A percentile compares a stretch with the other conserved stretches of the same genome.
Evolutionary conservation across 2,113 vertebrate genomes (phyloP).

Genomic region (Callionymus lyra): DNA sequence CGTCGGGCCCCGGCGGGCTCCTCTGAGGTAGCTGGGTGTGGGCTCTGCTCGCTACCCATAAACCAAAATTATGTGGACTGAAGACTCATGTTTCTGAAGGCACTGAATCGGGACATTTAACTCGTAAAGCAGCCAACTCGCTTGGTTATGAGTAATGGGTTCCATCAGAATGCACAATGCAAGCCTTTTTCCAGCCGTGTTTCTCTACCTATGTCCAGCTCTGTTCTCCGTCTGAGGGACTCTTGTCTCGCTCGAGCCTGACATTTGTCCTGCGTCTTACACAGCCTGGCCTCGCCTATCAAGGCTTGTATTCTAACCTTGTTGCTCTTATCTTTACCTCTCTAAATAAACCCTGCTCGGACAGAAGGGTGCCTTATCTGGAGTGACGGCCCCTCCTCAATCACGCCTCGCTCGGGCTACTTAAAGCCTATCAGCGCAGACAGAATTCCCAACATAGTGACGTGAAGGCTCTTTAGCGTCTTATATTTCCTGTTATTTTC

Average conservation of each 20-base stretch:
- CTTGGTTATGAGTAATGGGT: slow-evolving; percentile 48
- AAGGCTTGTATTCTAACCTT: slow-evolving; percentile 22
- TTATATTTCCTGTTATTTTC: no score
- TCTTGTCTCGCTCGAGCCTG: slow-evolving; percentile 10
- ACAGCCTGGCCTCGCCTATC: slow-evolving; percentile 15
- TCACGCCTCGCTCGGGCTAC: slow-evolving; percentile 24
- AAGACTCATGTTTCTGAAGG: slow-evolving; percentile 59
- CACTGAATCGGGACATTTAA: slow-evolving; percentile 56
- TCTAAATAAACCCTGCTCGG: slow-evolving; percentile 44
- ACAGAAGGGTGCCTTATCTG: slow-evolving; percentile 47
- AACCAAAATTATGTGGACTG: slow-evolving; percentile 61
- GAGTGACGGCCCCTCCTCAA: slow-evolving; percentile 21
- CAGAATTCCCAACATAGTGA: slow-evolving; percentile 53
- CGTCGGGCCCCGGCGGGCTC: slow-evolving; percentile 47
- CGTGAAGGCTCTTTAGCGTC: slow-evolving; percentile 28
- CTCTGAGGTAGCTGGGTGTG: slow-evolving; percentile 63
- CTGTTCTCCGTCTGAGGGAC: slow-evolving; percentile 6
- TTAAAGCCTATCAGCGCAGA: slow-evolving; percentile 29
- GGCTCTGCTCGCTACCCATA: slow-evolving; percentile 55
- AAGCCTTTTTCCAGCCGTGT: slow-evolving; percentile 28
- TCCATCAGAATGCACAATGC: slow-evolving; percentile 49
- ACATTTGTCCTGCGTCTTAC: slow-evolving; percentile 31
- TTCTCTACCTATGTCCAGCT: slow-evolving; percentile 36
- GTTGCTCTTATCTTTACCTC: slow-evolving; percentile 49
- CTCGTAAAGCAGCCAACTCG: slow-evolving; percentile 45